A percentile compares a stretch with the other conserved stretches of the same genome.
phyloP scores from a whole-genome alignment of 2,797 vertebrate genomes.

The Hippoglossus hippoglossus region DNA sequence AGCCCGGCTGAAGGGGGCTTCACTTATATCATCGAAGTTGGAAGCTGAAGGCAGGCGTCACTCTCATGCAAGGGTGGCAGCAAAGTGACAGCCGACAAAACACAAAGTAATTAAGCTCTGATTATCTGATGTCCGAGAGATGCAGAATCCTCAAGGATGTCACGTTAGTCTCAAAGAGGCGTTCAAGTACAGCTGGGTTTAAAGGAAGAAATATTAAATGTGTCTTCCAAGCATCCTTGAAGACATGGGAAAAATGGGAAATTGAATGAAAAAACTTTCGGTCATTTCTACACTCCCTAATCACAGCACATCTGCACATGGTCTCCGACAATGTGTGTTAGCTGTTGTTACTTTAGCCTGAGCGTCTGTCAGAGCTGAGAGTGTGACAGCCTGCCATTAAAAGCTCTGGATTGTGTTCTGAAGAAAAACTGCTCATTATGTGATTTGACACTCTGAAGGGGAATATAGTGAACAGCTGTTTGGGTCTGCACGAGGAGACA shows the following conservation, averaged over 20 bases:
- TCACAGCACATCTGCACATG: slow-evolving; percentile 23
- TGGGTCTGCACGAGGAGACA: slow-evolving; percentile 31
- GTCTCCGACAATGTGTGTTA: background rate
- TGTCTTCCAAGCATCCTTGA: background rate
- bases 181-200: slow-evolving; percentile 1
- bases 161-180: slow-evolving; percentile 12
- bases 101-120: slow-evolving; percentile 50
- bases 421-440: slow-evolving; percentile 68
- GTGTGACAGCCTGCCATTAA: slow-evolving; percentile 59
- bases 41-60: slow-evolving; percentile 8
- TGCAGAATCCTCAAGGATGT: slow-evolving; percentile 30
- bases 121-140: slow-evolving; percentile 49
- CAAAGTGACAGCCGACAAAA: slow-evolving; percentile 48
- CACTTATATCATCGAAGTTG: slow-evolving; percentile 46
- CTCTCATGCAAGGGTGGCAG: slow-evolving; percentile 36
- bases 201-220: slow-evolving; percentile 5
- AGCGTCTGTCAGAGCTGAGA: slow-evolving; percentile 41
- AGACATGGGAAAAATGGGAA: background rate
- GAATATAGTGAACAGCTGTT: slow-evolving; percentile 67
- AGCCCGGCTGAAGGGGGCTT: slow-evolving; percentile 36
- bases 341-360: slow-evolving; percentile 35
- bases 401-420: slow-evolving; percentile 46
- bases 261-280: background rate
- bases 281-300: background rate
- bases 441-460: slow-evolving; percentile 63